phyloP scores from a whole-genome alignment of 2,797 vertebrate genomes.

The Decapterus maruadsi region DNA sequence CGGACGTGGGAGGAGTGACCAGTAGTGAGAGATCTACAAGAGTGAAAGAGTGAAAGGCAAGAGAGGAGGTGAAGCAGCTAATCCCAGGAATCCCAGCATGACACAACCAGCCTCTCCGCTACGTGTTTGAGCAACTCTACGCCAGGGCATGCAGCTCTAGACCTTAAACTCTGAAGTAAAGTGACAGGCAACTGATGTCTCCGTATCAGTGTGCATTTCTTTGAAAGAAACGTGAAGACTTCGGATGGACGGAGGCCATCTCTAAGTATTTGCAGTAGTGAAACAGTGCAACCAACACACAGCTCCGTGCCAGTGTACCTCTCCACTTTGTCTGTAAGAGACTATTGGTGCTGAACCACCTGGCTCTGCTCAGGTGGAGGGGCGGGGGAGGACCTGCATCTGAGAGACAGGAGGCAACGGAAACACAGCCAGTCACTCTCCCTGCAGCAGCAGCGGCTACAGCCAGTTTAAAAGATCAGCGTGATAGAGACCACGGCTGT shows the following conservation, averaged over 20 bases:
- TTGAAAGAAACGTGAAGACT: conserved; percentile 15
- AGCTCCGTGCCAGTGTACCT: conserved; percentile 76
- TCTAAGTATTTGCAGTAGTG: conserved; percentile 23
- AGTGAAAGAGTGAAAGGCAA: conserved; percentile 26
- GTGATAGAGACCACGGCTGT: conserved; percentile 10
- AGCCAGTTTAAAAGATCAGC: conserved; percentile 8
- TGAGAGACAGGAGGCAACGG: conserved; percentile 79
- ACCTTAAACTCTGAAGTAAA: conserved; percentile 14
- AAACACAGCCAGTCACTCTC: conserved; percentile 66
- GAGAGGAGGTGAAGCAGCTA: conserved; percentile 22
- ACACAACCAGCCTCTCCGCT: conserved; percentile 21
- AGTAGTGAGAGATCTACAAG: conserved; percentile 18
- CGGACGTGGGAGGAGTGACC: background rate
- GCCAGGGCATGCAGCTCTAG: conserved; percentile 56
- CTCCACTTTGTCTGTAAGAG: conserved; percentile 86
- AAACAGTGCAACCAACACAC: conserved; percentile 48
- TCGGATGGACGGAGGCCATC: background rate
- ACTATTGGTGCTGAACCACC: conserved; percentile 87
- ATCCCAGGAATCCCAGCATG: conserved; percentile 50
- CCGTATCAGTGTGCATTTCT: conserved; percentile 18
- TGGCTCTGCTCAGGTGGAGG: conserved; percentile 84
- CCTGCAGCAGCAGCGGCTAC: conserved; percentile 26
- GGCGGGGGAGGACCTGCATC: conserved; percentile 82
- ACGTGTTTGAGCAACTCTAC: no score
- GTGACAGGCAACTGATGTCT: conserved; percentile 42